These are phyloP conservation scores for Crotalus viridis DNA, from an alignment of 2,113 vertebrate species.

Conservation along the genomic window DNA sequence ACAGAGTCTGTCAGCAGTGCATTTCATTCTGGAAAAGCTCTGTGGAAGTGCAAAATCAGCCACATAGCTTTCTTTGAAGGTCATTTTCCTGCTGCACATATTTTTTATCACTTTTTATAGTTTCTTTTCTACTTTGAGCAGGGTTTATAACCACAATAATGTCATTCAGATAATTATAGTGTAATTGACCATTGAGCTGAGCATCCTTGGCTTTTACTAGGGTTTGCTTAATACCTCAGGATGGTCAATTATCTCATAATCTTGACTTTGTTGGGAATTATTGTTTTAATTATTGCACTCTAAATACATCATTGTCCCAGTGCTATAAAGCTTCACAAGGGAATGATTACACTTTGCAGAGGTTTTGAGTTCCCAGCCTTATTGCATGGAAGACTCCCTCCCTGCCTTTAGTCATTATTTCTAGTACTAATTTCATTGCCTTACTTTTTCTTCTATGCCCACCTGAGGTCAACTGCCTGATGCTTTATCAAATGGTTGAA, in stretches of 20 bases:
- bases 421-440: conserved; percentile 48
- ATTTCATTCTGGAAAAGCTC: neutral
- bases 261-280: conserved; percentile 73
- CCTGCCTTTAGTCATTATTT: conserved; percentile 49
- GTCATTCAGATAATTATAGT: conserved; percentile 72
- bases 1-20: neutral
- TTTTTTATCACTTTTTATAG: conserved; percentile 53
- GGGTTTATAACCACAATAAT: conserved; percentile 68
- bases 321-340: conserved; percentile 44
- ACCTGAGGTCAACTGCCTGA: conserved; percentile 41
- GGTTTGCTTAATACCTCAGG: conserved; percentile 71
- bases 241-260: conserved; percentile 74
- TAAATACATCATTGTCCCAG: conserved; percentile 62
- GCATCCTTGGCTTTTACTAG: conserved; percentile 70
- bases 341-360: conserved; percentile 43
- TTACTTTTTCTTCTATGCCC: conserved; percentile 42
- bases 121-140: conserved; percentile 57
- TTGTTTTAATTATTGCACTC: conserved; percentile 75
- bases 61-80: conserved; percentile 20
- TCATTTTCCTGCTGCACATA: conserved; percentile 32
- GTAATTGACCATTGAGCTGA: conserved; percentile 71
- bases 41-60: conserved; percentile 8
- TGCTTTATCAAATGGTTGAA: conserved; percentile 9
- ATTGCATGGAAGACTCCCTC: conserved; percentile 39
- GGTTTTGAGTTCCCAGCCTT: conserved; percentile 44